Base-by-base conservation (phyloP, 2,888 invertebrate species). In the Aspidiotus rigidus region DNA sequence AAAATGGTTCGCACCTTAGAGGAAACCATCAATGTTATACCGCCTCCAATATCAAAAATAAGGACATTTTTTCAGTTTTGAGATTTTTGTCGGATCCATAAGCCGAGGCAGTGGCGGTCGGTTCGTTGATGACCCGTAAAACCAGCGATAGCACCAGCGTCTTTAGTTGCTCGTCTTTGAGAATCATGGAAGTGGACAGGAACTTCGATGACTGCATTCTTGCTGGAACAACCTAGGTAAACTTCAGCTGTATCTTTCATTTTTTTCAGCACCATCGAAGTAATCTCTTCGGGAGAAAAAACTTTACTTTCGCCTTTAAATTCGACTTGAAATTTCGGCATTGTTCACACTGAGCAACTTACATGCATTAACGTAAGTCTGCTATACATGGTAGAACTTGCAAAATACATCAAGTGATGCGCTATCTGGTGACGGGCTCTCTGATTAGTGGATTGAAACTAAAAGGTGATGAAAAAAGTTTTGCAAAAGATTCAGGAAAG, bases 71-170 rank as follows among this genome's bases (percentile, higher is more conserved):
- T 84, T 86, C 77, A 2, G 88, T 77, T 85, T 60, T 73, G 72
- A 67, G 72, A 54, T 73, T 74, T 62, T 75, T 75, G 67, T 75
- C 75, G 84, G 55, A 85, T 8, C 93, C 93, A 75, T 93, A 92
- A 70, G 92, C 90, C 71, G 92, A 80, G 56, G 91, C 91, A 17
- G 91, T 92, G 0, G 90, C 90, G 3, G 93, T 93, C 10, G 93
- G 93, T 77, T 94, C 93, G 77, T 93, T 92, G 74, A 93, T 90
- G 72, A 94, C 93, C 74, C 93, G 83, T 55, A 93, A 80, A 11
- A 93, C 92, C 79, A 94, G 93, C 79, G n/a, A n/a, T n/a, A n/a
- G n/a, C n/a, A n/a, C n/a, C n/a, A n/a, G n/a, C n/a, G n/a, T n/a
- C n/a, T n/a, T 93, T 93, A 9, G 93, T 86, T 5, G 85, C 85